Evolutionary conservation across 2,113 vertebrate genomes (phyloP).

Genomic region (Riparia riparia): DNA sequence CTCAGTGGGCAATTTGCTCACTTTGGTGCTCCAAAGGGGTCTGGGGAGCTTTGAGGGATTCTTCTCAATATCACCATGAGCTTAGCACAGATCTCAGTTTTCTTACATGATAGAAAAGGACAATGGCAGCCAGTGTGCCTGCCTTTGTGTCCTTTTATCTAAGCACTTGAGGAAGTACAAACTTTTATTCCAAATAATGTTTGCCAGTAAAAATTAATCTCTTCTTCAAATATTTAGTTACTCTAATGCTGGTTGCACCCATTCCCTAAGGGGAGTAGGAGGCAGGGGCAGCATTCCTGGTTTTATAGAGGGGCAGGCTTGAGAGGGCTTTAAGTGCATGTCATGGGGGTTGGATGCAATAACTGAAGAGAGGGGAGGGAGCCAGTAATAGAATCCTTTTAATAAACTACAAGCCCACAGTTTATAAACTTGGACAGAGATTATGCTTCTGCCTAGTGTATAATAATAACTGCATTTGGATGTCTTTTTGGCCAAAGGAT

Average conservation of each 20-base stretch:
- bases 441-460: slow-evolving; percentile 2
- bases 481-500: slow-evolving; percentile 33
- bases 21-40: background rate
- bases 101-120: background rate
- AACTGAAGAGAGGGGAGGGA: slow-evolving; percentile 8
- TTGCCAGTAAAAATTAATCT: slow-evolving; percentile 28
- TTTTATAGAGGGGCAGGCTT: slow-evolving; percentile 48
- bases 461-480: background rate
- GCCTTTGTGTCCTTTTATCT: background rate
- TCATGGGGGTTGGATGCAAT: background rate
- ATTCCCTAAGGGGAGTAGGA: background rate
- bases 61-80: background rate
- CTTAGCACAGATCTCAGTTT: background rate
- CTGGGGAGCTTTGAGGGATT: background rate
- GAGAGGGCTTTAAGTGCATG: slow-evolving; percentile 39
- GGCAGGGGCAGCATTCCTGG: slow-evolving; percentile 54
- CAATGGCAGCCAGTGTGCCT: background rate
- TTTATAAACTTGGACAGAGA: slow-evolving; percentile 62
- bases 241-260: slow-evolving; percentile 29
- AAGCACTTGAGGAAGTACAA: slow-evolving; percentile 23
- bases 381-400: slow-evolving; percentile 59
- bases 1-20: background rate
- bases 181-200: slow-evolving; percentile 4
- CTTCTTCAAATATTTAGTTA: slow-evolving; percentile 60
- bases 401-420: slow-evolving; percentile 51